Percentiles rank a stretch among this genome's conserved stretches.
These are phyloP conservation scores for Camponotus floridanus DNA, from an alignment of 1,140 invertebrate species.

Conservation along the genomic window DNA sequence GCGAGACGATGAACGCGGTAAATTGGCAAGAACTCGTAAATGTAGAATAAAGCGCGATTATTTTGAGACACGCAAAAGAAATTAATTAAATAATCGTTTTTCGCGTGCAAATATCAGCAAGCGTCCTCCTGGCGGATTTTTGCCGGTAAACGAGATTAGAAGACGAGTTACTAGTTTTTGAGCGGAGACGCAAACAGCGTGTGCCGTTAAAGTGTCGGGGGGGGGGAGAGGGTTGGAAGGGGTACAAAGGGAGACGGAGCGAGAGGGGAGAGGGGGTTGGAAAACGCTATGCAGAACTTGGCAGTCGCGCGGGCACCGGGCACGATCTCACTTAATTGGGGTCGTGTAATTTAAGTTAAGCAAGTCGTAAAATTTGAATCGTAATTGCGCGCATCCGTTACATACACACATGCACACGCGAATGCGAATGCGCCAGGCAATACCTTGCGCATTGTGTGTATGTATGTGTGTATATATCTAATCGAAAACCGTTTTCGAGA, in stretches of 20 bases:
- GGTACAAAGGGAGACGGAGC: neutral
- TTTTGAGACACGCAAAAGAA: conserved; percentile 30
- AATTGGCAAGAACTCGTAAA: conserved; percentile 14
- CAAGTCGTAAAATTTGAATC: conserved; percentile 77
- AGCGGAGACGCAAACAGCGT: conserved; percentile 40
- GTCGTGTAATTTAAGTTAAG: conserved; percentile 77
- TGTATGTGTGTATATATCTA: conserved; percentile 42
- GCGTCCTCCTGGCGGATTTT: conserved; percentile 32
- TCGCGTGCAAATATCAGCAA: conserved; percentile 22
- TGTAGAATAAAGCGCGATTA: neutral
- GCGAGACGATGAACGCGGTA: neutral
- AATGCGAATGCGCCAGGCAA: conserved; percentile 27
- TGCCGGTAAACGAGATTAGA: conserved; percentile 51
- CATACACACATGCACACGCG: conserved; percentile 59
- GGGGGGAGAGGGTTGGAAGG: neutral
- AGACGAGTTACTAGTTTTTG: conserved; percentile 44
- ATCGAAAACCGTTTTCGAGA: conserved; percentile 71
- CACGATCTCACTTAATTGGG: conserved; percentile 75
- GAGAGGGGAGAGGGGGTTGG: neutral
- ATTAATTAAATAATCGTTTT: conserved; percentile 55
- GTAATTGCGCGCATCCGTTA: conserved; percentile 76
- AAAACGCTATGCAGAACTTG: conserved; percentile 69
- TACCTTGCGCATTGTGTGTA: neutral
- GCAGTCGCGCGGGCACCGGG: conserved; percentile 60
- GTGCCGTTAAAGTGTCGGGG: neutral